Evolutionary conservation across 2,113 vertebrate species (phyloP).

Genomic region (Hepsetus odoe): DNA sequence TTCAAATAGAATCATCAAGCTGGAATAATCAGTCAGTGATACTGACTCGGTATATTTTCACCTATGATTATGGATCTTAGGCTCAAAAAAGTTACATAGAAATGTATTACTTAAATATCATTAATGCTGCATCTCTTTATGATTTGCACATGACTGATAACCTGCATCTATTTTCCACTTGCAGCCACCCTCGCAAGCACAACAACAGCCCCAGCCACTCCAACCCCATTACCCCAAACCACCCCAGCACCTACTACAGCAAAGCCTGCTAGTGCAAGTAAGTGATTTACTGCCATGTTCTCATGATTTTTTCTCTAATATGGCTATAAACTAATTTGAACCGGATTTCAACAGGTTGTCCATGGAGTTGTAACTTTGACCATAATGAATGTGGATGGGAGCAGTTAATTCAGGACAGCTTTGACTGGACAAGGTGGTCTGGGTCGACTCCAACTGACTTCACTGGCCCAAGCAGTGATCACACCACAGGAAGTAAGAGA

Average conservation of each 20-base stretch:
- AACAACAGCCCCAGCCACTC: constrained; percentile 17
- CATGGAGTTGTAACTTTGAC: constrained; percentile 53
- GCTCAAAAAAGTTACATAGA: too few species aligned
- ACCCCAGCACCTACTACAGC: constrained; percentile 1
- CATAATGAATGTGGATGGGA: constrained; percentile 54
- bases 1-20: too few species aligned
- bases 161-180: neutral
- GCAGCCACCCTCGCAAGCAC: constrained; percentile 4
- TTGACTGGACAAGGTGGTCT: constrained; percentile 76
- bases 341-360: constrained; percentile 41
- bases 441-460: constrained; percentile 74
- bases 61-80: too few species aligned
- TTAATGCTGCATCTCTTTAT: neutral
- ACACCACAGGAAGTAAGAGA: constrained; percentile 79
- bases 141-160: neutral
- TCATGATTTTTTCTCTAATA: neutral
- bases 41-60: too few species aligned
- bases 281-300: neutral
- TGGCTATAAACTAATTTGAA: neutral
- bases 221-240: constrained; percentile 28
- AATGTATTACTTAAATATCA: neutral
- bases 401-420: constrained; percentile 57
- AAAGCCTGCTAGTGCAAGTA: too few species aligned
- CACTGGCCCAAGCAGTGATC: constrained; percentile 79
- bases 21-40: too few species aligned